These are phyloP conservation scores for Drosophila tristis DNA, from an alignment of 1,140 invertebrate genomes.

Conservation along the genomic window DNA sequence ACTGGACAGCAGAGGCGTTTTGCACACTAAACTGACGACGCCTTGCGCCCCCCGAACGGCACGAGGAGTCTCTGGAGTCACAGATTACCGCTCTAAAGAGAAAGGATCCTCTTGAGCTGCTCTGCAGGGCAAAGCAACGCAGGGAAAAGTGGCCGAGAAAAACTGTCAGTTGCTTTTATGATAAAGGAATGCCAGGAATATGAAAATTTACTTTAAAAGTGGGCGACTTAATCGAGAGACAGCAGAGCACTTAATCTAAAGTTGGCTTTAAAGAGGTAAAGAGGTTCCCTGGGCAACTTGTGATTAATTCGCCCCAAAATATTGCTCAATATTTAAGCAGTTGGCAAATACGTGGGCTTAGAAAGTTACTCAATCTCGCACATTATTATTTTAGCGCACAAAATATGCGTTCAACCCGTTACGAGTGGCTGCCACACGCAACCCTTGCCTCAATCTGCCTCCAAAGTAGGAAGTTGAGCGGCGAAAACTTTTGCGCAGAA, in stretches of 20 bases:
- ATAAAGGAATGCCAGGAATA: slow-evolving; percentile 8
- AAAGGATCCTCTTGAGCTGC: background rate
- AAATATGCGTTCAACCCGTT: background rate
- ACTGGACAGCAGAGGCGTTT: slow-evolving; percentile 11
- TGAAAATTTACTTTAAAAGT: slow-evolving; percentile 1
- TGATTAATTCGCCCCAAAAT: too few species aligned
- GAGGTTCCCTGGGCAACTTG: too few species aligned
- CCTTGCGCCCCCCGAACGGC: background rate
- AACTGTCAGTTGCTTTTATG: slow-evolving; percentile 5
- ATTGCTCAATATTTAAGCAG: too few species aligned
- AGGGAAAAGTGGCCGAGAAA: background rate
- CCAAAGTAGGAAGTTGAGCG: slow-evolving; percentile 33
- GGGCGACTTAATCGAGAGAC: background rate
- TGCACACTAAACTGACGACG: background rate
- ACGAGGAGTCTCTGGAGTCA: background rate
- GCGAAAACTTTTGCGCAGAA: slow-evolving; percentile 42
- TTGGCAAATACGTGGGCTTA: too few species aligned
- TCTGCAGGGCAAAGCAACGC: background rate
- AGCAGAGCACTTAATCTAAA: too few species aligned
- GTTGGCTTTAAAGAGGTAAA: too few species aligned
- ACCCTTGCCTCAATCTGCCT: slow-evolving; percentile 3
- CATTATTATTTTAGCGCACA: too few species aligned
- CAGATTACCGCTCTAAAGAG: slow-evolving; percentile 9
- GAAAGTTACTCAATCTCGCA: too few species aligned
- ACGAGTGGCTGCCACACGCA: background rate